These are phyloP conservation scores for Hermaeophaga mercurialis DNA, from an alignment of 2,888 invertebrate genomes.

Conservation along the genomic window DNA sequence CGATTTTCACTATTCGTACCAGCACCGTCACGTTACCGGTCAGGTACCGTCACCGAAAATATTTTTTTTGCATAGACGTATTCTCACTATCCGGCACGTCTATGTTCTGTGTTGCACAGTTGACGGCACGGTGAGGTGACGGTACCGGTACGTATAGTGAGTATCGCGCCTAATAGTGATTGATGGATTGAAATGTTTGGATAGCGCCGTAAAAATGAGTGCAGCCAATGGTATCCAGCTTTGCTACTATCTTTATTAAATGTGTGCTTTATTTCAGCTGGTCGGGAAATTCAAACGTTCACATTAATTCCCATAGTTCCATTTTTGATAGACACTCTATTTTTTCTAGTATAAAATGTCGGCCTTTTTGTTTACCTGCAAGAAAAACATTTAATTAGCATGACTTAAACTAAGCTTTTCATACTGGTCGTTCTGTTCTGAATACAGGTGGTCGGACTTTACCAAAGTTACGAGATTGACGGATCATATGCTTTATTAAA, in stretches of 20 bases:
- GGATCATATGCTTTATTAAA: not conserved
- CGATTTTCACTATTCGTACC: too few species aligned
- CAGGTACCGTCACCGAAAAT: too few species aligned
- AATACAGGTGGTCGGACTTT: not conserved
- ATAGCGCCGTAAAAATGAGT: slow-evolving; percentile 3
- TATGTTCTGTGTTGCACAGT: too few species aligned
- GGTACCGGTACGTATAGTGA: too few species aligned
- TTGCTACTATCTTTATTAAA: slow-evolving; percentile 3
- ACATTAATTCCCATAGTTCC: too few species aligned
- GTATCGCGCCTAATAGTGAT: not conserved
- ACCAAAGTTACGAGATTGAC: not conserved
- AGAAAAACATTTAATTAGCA: not conserved
- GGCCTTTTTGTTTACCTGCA: not conserved
- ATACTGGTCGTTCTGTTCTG: not conserved
- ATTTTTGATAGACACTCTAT: too few species aligned
- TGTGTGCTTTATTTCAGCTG: slow-evolving; percentile 5
- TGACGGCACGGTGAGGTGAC: too few species aligned
- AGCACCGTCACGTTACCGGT: too few species aligned
- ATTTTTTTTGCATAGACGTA: too few species aligned
- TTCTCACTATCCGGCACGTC: too few species aligned
- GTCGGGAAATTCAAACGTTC: not conserved
- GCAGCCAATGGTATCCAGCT: slow-evolving; percentile 14
- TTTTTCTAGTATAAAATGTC: not conserved
- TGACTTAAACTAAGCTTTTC: not conserved
- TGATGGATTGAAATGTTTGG: slow-evolving; percentile 7